These are phyloP conservation scores for Drosophila neotestacea DNA, from an alignment of 2,888 invertebrate genomes.

Conservation along the genomic window DNA sequence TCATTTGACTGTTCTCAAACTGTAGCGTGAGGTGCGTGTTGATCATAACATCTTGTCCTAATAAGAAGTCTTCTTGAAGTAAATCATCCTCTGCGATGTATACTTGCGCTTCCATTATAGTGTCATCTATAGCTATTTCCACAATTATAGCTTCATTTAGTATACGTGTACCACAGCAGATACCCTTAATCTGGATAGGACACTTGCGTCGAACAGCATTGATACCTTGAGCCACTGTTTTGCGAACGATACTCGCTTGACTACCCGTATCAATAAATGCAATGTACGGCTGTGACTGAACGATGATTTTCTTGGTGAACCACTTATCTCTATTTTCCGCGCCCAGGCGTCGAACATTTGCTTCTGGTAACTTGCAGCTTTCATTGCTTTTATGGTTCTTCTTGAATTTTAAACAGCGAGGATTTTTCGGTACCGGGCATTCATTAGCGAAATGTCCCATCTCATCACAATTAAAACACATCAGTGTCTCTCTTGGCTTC, in stretches of 20 bases:
- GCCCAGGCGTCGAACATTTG: no score
- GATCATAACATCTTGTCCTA: constrained; percentile 2
- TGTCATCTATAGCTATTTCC: background rate
- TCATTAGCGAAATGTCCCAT: no score
- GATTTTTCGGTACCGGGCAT: no score
- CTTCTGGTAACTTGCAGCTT: no score
- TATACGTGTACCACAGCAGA: background rate
- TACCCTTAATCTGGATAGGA: background rate
- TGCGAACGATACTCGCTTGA: constrained; percentile 1
- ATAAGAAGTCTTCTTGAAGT: background rate
- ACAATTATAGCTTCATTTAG: constrained; percentile 8
- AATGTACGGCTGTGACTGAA: background rate
- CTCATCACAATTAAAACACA: no score
- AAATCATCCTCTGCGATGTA: constrained; percentile 6
- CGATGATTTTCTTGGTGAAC: background rate
- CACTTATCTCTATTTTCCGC: background rate
- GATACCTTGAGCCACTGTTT: background rate
- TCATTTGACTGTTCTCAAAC: background rate
- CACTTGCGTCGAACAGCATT: background rate
- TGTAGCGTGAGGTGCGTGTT: background rate
- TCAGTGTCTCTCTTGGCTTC: no score
- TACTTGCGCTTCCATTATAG: background rate
- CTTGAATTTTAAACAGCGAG: no score
- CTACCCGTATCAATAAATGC: background rate
- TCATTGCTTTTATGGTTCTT: no score